Base-by-base conservation (phyloP, 2,888 invertebrate species). In the Tholera decimalis region DNA sequence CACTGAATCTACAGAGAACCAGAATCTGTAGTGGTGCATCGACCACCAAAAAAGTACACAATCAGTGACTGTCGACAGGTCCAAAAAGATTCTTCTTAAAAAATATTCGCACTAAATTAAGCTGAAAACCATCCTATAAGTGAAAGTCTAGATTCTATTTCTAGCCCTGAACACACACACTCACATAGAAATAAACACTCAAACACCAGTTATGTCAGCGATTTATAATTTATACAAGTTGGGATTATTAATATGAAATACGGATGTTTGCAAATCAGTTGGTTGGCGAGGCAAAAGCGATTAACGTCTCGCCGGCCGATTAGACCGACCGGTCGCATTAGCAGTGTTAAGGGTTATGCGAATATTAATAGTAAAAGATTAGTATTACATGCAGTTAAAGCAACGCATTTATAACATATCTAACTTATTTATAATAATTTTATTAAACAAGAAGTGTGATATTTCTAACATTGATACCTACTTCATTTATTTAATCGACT, bases 191-290 rank as follows among this genome's bases (percentile, higher is more conserved):
- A 22, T 18, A 57, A 2, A 57, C 60, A 26, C 41, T 54, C 30
- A 58, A 18, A 58, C 30, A 44, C 51, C 28, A 50, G 26, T 55
- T 71, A 55, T 43, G 37, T 61, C 58, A 41, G 39, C 58, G 4
- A 30, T 44, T 63, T 53, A 58, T 77, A 73, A 78, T 74, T 49
- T 73, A 78, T 65, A 49, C 75, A 63, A 68, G 59, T 68, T 57
- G 24, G 37, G 67, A 73, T 73, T 79, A 77, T 64, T 68, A 76
- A 62, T 54, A 76, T 66, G 56, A 73, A 69, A 69, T 64, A 69
- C 79, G 70, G 70, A 73, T 65, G 47, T 53, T 65, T 61, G 65
- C 58, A 56, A 79, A 57, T 64, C 72, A 46, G 57, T 71, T 28
- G 26, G 67, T n/a, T 56, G 53, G 58, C 47, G 54, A 62, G 60